Evolutionary conservation across 1,140 invertebrate species (phyloP).

Genomic region (Theocolax elegans): DNA sequence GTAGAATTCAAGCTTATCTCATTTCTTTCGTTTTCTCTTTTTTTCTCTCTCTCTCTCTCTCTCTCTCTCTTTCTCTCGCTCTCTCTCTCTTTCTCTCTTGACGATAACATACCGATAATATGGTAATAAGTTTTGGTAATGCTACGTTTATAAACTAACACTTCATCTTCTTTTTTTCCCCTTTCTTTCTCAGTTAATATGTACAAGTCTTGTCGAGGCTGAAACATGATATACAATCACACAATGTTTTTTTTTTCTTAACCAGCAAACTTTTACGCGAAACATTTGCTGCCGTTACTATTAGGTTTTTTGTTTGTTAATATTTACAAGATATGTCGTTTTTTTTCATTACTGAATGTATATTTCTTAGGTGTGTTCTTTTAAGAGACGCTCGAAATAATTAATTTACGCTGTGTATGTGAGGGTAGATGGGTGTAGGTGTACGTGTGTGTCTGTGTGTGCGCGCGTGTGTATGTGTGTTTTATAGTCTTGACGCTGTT

Average conservation of each 20-base stretch:
- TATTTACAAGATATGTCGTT: constrained; percentile 46
- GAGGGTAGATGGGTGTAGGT: too few species aligned
- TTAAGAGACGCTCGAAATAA: background rate
- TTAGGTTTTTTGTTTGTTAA: constrained; percentile 1
- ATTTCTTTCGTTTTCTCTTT: too few species aligned
- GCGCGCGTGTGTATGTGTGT: too few species aligned
- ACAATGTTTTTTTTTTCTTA: constrained; percentile 14
- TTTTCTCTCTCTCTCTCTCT: too few species aligned
- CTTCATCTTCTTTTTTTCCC: too few species aligned
- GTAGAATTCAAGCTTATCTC: constrained; percentile 47
- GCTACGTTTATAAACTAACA: constrained; percentile 46
- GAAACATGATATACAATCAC: constrained; percentile 30
- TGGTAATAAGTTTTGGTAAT: constrained; percentile 46
- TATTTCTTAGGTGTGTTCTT: background rate
- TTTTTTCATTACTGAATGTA: background rate
- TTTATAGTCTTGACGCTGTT: background rate
- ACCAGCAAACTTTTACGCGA: constrained; percentile 17
- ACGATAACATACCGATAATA: constrained; percentile 43
- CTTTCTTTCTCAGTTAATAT: constrained; percentile 50
- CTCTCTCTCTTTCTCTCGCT: too few species aligned
- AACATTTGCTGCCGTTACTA: constrained; percentile 3
- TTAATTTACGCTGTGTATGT: background rate
- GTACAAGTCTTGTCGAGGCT: constrained; percentile 48
- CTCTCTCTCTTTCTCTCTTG: too few species aligned
- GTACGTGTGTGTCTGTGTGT: background rate